Evolutionary conservation across 2,113 vertebrate species (phyloP), one percentile per base, ranked within the genome.

Genomic region (Balaenoptera acutorostrata): DNA sequence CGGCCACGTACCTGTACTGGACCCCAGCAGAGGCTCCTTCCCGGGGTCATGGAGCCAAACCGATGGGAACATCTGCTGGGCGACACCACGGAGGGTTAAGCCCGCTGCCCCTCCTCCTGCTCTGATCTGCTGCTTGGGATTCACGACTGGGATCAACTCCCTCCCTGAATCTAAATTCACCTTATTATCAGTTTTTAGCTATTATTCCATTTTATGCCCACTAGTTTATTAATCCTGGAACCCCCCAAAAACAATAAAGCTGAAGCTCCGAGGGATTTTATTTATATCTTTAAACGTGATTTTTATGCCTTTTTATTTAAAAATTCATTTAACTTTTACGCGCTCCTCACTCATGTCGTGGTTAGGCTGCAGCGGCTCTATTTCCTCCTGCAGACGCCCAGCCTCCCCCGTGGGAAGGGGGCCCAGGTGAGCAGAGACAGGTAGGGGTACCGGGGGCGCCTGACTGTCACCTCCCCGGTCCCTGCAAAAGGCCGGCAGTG

Each of bases 271-370:
- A 52, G 77, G 68, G 95, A 95, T 91, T 91, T 96, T 97, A 96
- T 98, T 98, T 98, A 96, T 97, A 95, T 63, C 96, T 86, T 94
- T 94, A 84, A 97, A 96, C 84, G 25, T 96, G 92, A 96, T 90
- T 97, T 97, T 97, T 84, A 97, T 57, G 94, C 95, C 94, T 97
- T 98, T 98, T 98, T 96, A 98, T 98, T 95, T 39, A 5, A 83
- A 96, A 98, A 93, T 97, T 96, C 97, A 97, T 97, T 98, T 97
- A 0, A 78, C 95, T 97, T 97, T 98, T 98, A 98, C 90, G 87
- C 96, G 0, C 0, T 96, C 97, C 89, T 98, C 93, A 49, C 75
- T 98, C 96, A 80, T 88, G 85, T 52, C 29, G 0, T 84, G 15
- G n/a, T 85, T 68, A 17, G 57, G 88, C 93, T 1, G 10, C 27